phyloP scores from a whole-genome alignment of 92 coral and sea anemone species.

The Palythoa grandiflora region DNA sequence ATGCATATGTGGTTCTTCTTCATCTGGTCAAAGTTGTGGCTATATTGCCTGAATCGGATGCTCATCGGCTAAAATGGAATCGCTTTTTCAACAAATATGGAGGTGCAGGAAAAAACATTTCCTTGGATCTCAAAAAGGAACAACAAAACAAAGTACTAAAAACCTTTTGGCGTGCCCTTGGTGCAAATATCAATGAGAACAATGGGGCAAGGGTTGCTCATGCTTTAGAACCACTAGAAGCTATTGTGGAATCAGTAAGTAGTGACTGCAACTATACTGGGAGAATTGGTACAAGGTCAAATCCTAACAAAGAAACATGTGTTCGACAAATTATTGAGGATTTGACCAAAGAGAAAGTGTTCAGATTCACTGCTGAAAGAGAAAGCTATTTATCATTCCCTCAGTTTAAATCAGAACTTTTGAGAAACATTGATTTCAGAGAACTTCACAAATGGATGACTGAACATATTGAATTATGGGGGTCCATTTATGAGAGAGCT shows the following conservation, averaged over 20 bases:
- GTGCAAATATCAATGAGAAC: slow-evolving; percentile 53
- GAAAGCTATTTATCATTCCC: slow-evolving; percentile 57
- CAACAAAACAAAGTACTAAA: not conserved
- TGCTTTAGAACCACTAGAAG: slow-evolving; percentile 57
- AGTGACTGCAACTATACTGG: slow-evolving; percentile 35
- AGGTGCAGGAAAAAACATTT: slow-evolving; percentile 60
- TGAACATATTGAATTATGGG: slow-evolving; percentile 55
- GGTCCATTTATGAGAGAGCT: slow-evolving; percentile 53
- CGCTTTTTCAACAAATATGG: slow-evolving; percentile 68
- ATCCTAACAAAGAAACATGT: slow-evolving; percentile 47
- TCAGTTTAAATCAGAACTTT: slow-evolving; percentile 26
- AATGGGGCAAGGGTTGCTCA: slow-evolving; percentile 57
- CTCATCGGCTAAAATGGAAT: slow-evolving; percentile 66
- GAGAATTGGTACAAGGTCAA: slow-evolving; percentile 36
- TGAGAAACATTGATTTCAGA: slow-evolving; percentile 49
- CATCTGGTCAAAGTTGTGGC: slow-evolving; percentile 49
- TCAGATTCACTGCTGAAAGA: slow-evolving; percentile 56
- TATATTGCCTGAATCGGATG: slow-evolving; percentile 63
- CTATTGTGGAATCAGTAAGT: slow-evolving; percentile 47
- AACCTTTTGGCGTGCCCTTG: slow-evolving; percentile 62
- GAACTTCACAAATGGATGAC: slow-evolving; percentile 62
- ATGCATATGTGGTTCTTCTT: slow-evolving; percentile 73
- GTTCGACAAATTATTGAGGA: slow-evolving; percentile 39
- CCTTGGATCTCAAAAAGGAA: slow-evolving; percentile 3
- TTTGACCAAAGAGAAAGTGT: slow-evolving; percentile 34